phyloP scores from a whole-genome alignment of 2,113 vertebrate species.

The Equus przewalskii region DNA sequence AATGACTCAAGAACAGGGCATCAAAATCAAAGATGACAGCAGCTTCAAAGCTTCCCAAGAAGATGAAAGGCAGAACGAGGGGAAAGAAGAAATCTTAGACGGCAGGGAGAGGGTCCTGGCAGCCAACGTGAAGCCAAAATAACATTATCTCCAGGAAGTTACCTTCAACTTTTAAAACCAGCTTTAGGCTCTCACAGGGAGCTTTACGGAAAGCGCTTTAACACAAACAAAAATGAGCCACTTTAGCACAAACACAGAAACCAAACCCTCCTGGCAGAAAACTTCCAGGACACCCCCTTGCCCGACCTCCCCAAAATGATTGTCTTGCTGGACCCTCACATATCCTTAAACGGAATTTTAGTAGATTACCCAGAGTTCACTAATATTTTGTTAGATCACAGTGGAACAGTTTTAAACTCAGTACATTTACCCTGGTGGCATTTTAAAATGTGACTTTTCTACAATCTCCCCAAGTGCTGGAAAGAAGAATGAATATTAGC shows the following conservation, averaged over 20 bases:
- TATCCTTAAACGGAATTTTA: slow-evolving; percentile 6
- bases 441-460: not conserved
- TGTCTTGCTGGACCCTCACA: not conserved
- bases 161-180: not conserved
- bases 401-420: not conserved
- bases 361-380: not conserved
- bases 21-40: slow-evolving; percentile 47
- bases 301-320: not conserved
- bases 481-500: not conserved
- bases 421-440: not conserved
- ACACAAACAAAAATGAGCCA: not conserved
- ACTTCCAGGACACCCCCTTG: not conserved
- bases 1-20: not conserved
- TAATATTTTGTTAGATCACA: not conserved
- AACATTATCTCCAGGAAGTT: not conserved
- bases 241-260: not conserved
- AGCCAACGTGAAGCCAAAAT: not conserved
- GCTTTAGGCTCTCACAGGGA: not conserved
- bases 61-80: slow-evolving; percentile 10
- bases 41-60: slow-evolving; percentile 33
- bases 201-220: not conserved
- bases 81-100: not conserved
- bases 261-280: not conserved
- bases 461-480: not conserved
- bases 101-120: not conserved